Conservation (phyloP, 2,888 invertebrate species). For the Gibbula magus region DNA sequence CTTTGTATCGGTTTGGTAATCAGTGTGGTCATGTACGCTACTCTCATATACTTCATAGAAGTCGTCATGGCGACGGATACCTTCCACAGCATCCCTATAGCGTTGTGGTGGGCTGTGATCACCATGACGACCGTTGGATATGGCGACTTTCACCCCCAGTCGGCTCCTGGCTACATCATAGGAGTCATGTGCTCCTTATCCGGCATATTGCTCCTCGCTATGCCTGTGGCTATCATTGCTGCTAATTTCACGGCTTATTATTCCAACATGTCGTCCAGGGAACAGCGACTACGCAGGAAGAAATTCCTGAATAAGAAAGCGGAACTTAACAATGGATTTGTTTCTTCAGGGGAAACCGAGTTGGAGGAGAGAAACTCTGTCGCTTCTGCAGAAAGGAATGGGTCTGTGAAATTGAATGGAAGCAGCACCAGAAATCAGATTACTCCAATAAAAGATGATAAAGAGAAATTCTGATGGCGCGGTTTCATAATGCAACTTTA, state of each 20-base stretch:
- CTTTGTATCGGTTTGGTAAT: conserved; percentile 53
- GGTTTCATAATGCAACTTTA: no score
- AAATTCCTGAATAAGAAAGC: neutral
- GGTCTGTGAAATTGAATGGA: no score
- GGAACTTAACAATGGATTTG: neutral
- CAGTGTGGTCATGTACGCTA: conserved; percentile 55
- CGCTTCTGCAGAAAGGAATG: no score
- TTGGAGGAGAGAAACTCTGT: neutral
- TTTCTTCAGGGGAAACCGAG: neutral
- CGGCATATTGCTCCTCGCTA: conserved; percentile 52
- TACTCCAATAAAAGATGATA: no score
- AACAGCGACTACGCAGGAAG: neutral
- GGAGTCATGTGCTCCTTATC: conserved; percentile 52
- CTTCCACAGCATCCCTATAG: conserved; percentile 46
- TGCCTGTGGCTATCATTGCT: conserved; percentile 61
- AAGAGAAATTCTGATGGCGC: no score
- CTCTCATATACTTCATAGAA: conserved; percentile 57
- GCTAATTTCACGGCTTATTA: conserved; percentile 52
- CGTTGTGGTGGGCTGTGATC: conserved; percentile 61
- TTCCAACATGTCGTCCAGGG: conserved; percentile 26
- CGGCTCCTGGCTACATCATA: conserved; percentile 50
- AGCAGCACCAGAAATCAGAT: no score
- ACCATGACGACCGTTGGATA: conserved; percentile 66
- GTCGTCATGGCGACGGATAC: conserved; percentile 40
- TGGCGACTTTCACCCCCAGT: conserved; percentile 52